Conservation (phyloP, 2,888 invertebrate genomes). For the Tromatobia lineatoria region DNA sequence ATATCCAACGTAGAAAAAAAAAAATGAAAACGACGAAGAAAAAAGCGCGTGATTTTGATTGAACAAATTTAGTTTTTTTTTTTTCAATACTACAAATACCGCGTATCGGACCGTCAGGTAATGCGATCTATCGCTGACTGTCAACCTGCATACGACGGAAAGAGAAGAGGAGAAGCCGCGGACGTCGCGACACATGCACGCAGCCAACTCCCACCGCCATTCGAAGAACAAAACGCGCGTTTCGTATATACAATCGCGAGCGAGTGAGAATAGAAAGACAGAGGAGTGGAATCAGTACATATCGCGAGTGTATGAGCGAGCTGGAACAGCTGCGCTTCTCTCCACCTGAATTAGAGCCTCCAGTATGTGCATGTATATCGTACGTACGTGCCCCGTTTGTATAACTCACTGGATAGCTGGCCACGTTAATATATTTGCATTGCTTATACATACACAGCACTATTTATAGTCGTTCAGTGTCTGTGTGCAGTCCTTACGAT, state of each 20-base stretch:
- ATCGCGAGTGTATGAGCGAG: background rate
- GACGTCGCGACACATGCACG: conserved; percentile 33
- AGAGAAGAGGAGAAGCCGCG: conserved; percentile 44
- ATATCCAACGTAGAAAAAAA: too few species aligned
- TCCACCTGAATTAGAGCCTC: conserved; percentile 54
- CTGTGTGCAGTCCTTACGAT: conserved; percentile 22
- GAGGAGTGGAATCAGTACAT: conserved; percentile 8
- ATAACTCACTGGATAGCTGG: conserved; percentile 49
- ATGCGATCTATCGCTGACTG: conserved; percentile 62
- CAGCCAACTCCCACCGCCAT: conserved; percentile 50
- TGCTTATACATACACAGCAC: conserved; percentile 24
- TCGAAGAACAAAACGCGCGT: background rate
- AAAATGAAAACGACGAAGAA: background rate
- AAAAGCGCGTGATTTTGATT: background rate
- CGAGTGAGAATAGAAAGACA: background rate
- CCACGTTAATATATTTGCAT: conserved; percentile 58
- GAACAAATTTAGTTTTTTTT: background rate
- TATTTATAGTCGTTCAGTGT: conserved; percentile 42
- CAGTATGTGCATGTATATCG: conserved; percentile 30
- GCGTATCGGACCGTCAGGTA: conserved; percentile 42
- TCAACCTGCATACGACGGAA: conserved; percentile 35
- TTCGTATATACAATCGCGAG: background rate
- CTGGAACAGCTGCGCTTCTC: background rate
- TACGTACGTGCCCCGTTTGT: conserved; percentile 54
- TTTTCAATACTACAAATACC: conserved; percentile 11